Base-by-base conservation (phyloP, 2,888 invertebrate genomes). In the Venustoraphidia nigricollis region DNA sequence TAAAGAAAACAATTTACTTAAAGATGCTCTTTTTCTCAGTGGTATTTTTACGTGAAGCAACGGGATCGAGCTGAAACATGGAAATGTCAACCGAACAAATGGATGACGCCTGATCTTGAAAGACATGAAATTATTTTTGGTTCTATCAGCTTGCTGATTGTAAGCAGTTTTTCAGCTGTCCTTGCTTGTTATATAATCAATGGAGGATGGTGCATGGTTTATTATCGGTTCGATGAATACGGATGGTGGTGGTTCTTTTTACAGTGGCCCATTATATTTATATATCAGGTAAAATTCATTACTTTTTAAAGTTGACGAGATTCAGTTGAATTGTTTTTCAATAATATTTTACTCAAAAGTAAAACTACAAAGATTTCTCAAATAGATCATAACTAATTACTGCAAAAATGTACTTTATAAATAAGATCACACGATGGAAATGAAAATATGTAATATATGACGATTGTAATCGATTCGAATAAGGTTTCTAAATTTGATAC, bases 51-150 rank as follows among this genome's bases (percentile, higher is more conserved):
- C 63, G 69, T 82, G 14, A 68, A 71, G 2, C 72, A 74, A 59
- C 66, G 76, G 1, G 75, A 81, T 56, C 58, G 64, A 8, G 70
- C 83, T 0, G 67, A 77, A 45, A 77, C 79, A 54, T 84, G 84
- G 83, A 84, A 84, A 65, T 78, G 81, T 53, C 84, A 84, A 59
- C 83, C 83, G 0, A 70, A 69, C 40, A 80, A 79, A 53, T 83
- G 79, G 76, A 57, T 83, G 10, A 64, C 75, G 1, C 76, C 79
- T 0, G 78, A 81, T 49, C 62, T 83, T 46, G 82, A 83, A 57
- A 67, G 75, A 5, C 79, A 83, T 54, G 83, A 83, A 65, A 79
- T 84, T 53, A 64, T 77, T 56, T 58, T 78, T 4, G 83, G 83
- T 0, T 71, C 75, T 0, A 6, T 73, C 2, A 75, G 79, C 0